These are phyloP conservation scores for Eospalax fontanierii DNA, from an alignment of 2,797 vertebrate genomes.

Conservation along the genomic window DNA sequence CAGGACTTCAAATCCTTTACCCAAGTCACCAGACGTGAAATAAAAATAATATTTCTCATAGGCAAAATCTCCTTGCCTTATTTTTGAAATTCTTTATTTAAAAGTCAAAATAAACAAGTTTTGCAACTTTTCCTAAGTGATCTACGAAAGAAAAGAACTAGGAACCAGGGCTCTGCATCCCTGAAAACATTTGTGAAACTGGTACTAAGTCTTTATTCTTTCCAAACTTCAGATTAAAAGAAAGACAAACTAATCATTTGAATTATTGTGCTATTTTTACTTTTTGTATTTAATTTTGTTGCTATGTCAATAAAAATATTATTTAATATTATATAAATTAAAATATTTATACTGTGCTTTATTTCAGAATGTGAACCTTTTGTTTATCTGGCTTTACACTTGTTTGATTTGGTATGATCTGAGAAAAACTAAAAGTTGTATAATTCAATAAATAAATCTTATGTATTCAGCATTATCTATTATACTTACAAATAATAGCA, in stretches of 20 bases:
- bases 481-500: neutral
- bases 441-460: conserved; percentile 33
- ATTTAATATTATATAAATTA: too few species aligned
- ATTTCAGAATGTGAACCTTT: conserved; percentile 41
- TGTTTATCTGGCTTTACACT: conserved; percentile 16
- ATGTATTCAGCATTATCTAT: conserved; percentile 15
- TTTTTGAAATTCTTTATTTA: neutral
- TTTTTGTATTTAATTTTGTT: conserved; percentile 34
- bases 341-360: neutral
- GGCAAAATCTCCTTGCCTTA: neutral
- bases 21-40: neutral
- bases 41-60: neutral
- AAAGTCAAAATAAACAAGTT: neutral
- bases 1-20: neutral
- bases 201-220: neutral
- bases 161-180: neutral
- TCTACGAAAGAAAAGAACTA: neutral
- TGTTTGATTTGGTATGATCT: conserved; percentile 34
- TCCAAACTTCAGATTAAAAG: neutral
- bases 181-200: neutral
- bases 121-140: neutral
- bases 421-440: conserved; percentile 16
- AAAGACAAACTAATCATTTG: neutral
- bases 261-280: neutral
- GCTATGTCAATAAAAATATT: neutral